These are phyloP conservation scores for Saturnia japonica DNA, from an alignment of 2,888 invertebrate genomes.

Conservation along the genomic window DNA sequence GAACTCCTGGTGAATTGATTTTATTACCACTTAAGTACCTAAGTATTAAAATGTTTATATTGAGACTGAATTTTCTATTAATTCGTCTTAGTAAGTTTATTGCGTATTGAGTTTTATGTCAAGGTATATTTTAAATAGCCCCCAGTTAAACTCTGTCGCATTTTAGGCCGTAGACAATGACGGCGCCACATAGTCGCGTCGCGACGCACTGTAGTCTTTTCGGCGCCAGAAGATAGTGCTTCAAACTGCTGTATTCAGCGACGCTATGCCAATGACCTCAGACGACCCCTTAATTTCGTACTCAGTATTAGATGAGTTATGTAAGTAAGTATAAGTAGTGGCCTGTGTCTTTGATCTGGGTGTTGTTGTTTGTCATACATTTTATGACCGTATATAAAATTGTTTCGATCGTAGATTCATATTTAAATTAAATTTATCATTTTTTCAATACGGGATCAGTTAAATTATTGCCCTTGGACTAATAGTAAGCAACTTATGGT, in stretches of 20 bases:
- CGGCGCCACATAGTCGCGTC: conserved; percentile 69
- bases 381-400: neutral
- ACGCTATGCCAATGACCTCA: conserved; percentile 46
- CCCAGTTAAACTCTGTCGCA: conserved; percentile 11
- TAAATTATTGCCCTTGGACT: neutral
- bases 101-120: neutral
- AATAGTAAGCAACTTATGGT: neutral
- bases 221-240: conserved; percentile 57
- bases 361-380: neutral
- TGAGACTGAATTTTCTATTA: neutral
- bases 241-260: conserved; percentile 52
- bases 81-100: neutral
- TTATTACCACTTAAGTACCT: neutral
- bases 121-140: neutral
- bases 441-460: neutral
- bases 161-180: conserved; percentile 25
- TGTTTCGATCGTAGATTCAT: neutral
- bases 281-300: conserved; percentile 36
- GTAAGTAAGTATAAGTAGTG: neutral
- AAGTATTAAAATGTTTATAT: neutral
- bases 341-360: neutral
- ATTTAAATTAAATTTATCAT: neutral
- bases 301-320: conserved; percentile 19
- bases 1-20: neutral
- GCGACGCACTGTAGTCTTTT: conserved; percentile 55